Conservation (phyloP, 2,888 invertebrate species). For the Gymnocheta viridis region DNA sequence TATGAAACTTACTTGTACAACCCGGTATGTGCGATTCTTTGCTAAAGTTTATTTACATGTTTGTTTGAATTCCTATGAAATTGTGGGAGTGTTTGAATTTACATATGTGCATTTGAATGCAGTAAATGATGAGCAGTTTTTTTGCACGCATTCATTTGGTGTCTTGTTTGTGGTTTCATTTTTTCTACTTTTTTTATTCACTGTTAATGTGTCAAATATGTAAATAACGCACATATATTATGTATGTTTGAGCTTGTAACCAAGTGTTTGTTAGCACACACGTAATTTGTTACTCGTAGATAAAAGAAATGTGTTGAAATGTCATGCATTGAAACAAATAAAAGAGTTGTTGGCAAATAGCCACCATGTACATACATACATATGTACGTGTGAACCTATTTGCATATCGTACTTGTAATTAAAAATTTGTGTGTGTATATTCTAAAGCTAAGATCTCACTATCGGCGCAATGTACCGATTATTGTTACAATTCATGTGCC, state of each 20-base stretch:
- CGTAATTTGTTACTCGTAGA: constrained; percentile 14
- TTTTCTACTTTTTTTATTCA: constrained; percentile 24
- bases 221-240: not conserved
- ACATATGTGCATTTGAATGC: constrained; percentile 29
- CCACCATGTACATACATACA: not conserved
- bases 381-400: no score
- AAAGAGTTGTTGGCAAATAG: not conserved
- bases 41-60: constrained; percentile 13
- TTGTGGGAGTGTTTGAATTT: constrained; percentile 16
- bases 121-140: constrained; percentile 43
- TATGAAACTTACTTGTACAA: no score
- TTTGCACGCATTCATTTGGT: constrained; percentile 31
- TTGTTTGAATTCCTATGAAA: constrained; percentile 1
- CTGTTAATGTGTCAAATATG: constrained; percentile 56
- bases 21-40: constrained; percentile 19
- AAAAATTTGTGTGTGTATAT: no score
- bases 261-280: not conserved
- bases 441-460: no score
- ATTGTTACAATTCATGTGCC: no score
- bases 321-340: not conserved
- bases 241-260: not conserved
- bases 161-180: constrained; percentile 26
- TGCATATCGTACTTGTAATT: no score
- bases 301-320: not conserved
- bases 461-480: no score